Conservation (phyloP, 2,888 invertebrate species). For the Antitype chi region DNA sequence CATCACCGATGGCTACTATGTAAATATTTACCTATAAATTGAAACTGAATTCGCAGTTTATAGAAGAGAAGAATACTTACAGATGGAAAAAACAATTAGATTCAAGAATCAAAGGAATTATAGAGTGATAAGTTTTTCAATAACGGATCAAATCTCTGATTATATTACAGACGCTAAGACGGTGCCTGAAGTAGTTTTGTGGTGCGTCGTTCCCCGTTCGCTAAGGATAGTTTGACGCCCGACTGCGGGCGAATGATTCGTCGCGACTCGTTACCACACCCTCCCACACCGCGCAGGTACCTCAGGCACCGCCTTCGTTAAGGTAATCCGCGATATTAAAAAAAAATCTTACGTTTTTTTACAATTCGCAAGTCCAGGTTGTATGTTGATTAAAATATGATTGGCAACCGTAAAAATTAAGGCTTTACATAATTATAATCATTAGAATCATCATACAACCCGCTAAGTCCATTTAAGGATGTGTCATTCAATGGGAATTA, state of each 20-base stretch:
- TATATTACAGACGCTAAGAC: neutral
- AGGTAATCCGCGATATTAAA: neutral
- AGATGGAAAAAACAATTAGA: neutral
- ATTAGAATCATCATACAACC: no score
- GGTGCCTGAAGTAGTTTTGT: neutral
- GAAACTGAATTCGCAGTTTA: constrained; percentile 23
- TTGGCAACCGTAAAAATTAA: no score
- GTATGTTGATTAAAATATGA: no score
- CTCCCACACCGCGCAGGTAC: neutral
- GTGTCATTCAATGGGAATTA: no score
- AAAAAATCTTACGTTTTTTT: no score
- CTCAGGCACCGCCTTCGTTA: neutral
- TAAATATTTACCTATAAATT: constrained; percentile 19
- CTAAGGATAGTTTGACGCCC: neutral
- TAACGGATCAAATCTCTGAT: neutral
- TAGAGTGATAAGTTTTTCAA: neutral
- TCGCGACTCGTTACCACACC: no score
- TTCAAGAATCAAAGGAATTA: neutral
- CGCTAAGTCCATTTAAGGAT: no score
- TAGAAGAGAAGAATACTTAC: neutral
- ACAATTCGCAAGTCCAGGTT: no score
- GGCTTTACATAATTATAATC: no score
- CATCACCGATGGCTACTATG: neutral
- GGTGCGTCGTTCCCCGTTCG: neutral
- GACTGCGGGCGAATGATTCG: neutral